phyloP scores from a whole-genome alignment of 2,888 invertebrate genomes.

The Catocala fraxini region DNA sequence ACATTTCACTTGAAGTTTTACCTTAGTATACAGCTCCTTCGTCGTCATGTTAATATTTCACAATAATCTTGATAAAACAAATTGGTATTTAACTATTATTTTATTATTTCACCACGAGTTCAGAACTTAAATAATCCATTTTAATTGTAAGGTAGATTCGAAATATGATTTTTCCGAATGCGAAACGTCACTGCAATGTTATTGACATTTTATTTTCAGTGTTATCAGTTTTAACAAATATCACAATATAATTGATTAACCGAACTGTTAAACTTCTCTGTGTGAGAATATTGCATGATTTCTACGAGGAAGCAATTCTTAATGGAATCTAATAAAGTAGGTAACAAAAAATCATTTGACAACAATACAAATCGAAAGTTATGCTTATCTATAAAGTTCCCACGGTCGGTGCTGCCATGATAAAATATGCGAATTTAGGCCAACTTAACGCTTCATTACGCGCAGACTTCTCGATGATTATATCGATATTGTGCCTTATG shows the following conservation, averaged over 20 bases:
- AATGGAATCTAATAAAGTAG: slow-evolving; percentile 67
- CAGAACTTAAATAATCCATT: slow-evolving; percentile 73
- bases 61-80: slow-evolving; percentile 41
- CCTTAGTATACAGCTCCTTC: slow-evolving; percentile 86
- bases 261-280: slow-evolving; percentile 24
- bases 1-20: slow-evolving; percentile 56
- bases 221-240: slow-evolving; percentile 66
- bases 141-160: slow-evolving; percentile 78
- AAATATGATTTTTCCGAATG: slow-evolving; percentile 72
- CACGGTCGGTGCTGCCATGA: slow-evolving; percentile 74
- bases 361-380: slow-evolving; percentile 77
- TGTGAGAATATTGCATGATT: slow-evolving; percentile 52
- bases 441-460: slow-evolving; percentile 63
- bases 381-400: slow-evolving; percentile 69
- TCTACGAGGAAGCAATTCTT: slow-evolving; percentile 63
- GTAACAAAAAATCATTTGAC: slow-evolving; percentile 60
- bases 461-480: slow-evolving; percentile 19
- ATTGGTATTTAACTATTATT: slow-evolving; percentile 46
- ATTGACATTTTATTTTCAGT: slow-evolving; percentile 73
- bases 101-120: slow-evolving; percentile 77
- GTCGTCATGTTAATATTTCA: slow-evolving; percentile 79
- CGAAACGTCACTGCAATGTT: slow-evolving; percentile 81
- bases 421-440: slow-evolving; percentile 65
- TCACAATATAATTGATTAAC: slow-evolving; percentile 37
- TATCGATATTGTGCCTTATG: not conserved